phyloP scores from a whole-genome alignment of 1,140 invertebrate species.

The Himalopsyche phryganea region DNA sequence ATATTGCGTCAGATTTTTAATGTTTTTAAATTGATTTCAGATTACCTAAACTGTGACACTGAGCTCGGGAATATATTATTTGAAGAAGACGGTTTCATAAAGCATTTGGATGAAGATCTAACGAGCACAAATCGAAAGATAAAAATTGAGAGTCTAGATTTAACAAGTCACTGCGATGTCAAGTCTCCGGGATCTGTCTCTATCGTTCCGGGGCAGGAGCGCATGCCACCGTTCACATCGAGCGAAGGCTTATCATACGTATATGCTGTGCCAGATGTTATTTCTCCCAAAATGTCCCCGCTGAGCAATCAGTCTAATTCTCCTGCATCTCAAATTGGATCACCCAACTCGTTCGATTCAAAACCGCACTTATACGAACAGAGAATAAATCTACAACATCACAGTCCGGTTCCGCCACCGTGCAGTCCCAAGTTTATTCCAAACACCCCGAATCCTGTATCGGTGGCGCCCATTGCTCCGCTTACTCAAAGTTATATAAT shows the following conservation, averaged over 20 bases:
- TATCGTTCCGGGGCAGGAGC: not conserved
- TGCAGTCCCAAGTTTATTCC: not conserved
- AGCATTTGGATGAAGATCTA: conserved; percentile 10
- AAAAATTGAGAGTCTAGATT: not conserved
- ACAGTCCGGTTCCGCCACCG: not conserved
- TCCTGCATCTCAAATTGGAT: not conserved
- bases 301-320: not conserved
- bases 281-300: conserved; percentile 10
- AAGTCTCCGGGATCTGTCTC: not conserved
- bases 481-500: conserved; percentile 1
- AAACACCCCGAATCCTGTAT: not conserved
- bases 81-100: conserved; percentile 10
- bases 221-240: not conserved
- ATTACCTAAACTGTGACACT: conserved; percentile 1
- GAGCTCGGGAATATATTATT: conserved; percentile 18
- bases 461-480: not conserved
- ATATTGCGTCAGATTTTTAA: conserved; percentile 21
- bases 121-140: not conserved
- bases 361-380: not conserved
- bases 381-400: not conserved
- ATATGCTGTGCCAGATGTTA: not conserved
- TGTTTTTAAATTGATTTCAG: conserved; percentile 17
- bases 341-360: not conserved
- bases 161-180: not conserved
- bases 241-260: not conserved